These are phyloP conservation scores for Galeopterus variegatus DNA, from an alignment of 2,113 vertebrate genomes.

Conservation along the genomic window DNA sequence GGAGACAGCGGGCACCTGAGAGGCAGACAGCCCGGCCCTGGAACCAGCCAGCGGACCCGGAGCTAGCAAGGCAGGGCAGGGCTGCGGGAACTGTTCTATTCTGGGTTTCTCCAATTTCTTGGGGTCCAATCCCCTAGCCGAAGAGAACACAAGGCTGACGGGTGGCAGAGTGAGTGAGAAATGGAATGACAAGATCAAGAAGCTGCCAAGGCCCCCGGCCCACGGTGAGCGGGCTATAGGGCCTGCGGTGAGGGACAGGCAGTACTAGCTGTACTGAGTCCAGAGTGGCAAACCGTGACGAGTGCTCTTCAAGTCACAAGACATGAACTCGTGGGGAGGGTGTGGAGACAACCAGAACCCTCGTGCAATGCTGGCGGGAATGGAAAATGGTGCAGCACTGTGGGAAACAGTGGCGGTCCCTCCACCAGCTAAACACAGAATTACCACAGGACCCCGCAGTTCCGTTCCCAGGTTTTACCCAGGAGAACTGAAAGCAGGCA, in stretches of 20 bases:
- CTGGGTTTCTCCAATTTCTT: background rate
- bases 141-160: background rate
- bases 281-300: background rate
- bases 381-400: rapidly evolving
- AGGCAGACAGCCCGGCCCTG: background rate
- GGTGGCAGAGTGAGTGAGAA: background rate
- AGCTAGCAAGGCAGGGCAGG: background rate
- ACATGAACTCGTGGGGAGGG: background rate
- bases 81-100: background rate
- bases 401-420: background rate
- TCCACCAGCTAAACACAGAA: background rate
- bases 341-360: background rate
- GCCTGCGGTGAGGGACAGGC: background rate
- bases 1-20: background rate
- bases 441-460: rapidly evolving
- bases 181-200: background rate
- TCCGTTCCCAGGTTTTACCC: too few species aligned
- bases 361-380: background rate
- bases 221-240: too few species aligned
- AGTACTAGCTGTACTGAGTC: background rate
- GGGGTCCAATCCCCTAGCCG: background rate
- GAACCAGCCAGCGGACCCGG: background rate
- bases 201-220: background rate
- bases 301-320: background rate
- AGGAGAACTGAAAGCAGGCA: background rate